Evolutionary conservation across 2,113 vertebrate species (phyloP).

Genomic region (Syrrhaptes paradoxus): DNA sequence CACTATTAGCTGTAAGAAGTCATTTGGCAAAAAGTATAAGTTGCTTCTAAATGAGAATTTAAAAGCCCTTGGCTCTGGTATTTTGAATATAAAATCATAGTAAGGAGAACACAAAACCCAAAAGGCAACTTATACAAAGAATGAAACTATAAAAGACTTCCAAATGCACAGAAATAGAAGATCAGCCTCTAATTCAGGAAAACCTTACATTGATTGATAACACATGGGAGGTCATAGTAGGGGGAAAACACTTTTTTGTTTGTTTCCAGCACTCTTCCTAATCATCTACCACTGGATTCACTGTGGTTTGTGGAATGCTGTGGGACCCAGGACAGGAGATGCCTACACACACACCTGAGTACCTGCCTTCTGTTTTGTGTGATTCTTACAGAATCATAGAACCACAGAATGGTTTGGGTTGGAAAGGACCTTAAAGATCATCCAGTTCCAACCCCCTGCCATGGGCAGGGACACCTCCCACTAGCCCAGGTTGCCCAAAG

Average conservation of each 20-base stretch:
- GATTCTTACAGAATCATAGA: no score
- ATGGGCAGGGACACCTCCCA: no score
- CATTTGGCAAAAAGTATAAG: background rate
- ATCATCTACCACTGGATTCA: background rate
- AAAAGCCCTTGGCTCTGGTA: background rate
- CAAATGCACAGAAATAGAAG: background rate
- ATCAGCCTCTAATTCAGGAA: background rate
- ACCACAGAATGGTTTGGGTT: no score
- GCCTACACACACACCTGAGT: background rate
- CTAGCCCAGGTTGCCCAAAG: no score
- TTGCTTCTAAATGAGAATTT: background rate
- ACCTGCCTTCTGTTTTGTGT: background rate
- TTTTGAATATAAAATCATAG: background rate
- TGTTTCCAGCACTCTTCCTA: background rate
- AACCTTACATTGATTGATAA: background rate
- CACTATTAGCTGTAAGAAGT: background rate
- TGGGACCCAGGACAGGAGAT: background rate
- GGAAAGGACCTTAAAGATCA: no score
- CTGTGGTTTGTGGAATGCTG: background rate
- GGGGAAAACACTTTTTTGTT: background rate
- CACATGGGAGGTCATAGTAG: fast-evolving
- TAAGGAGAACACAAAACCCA: background rate
- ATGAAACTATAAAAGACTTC: background rate
- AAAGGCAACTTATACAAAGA: background rate
- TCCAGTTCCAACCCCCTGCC: no score